phyloP scores from a whole-genome alignment of 2,797 vertebrate genomes.

The Enteromius mattozi region DNA sequence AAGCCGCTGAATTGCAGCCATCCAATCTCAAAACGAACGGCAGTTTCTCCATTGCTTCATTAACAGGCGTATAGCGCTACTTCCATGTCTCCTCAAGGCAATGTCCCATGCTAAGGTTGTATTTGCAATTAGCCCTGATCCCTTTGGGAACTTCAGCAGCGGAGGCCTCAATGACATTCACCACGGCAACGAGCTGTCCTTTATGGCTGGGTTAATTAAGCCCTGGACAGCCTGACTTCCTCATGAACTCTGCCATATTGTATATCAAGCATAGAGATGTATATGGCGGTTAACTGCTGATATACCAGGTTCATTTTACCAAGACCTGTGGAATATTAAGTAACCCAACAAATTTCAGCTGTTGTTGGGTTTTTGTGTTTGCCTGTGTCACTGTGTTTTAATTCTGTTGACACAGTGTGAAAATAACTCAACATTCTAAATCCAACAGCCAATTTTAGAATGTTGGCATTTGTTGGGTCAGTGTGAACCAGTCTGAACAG shows the following conservation, averaged over 20 bases:
- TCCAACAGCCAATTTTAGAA: neutral
- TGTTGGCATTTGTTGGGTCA: neutral
- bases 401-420: neutral
- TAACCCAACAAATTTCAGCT: neutral
- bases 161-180: conserved; percentile 61
- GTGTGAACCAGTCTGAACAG: neutral
- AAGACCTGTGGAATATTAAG: neutral
- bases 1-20: conserved; percentile 22
- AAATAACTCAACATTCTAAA: conserved; percentile 4
- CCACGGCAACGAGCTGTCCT: conserved; percentile 49
- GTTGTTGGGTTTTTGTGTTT: neutral
- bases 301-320: neutral
- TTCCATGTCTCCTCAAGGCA: conserved; percentile 51
- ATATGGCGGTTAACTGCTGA: neutral
- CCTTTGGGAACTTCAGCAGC: conserved; percentile 59
- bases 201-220: conserved; percentile 61
- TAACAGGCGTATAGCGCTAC: conserved; percentile 35
- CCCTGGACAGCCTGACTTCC: conserved; percentile 48
- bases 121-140: conserved; percentile 62
- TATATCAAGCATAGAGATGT: conserved; percentile 20
- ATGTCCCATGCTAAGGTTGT: conserved; percentile 60
- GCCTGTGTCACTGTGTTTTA: neutral
- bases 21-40: conserved; percentile 25
- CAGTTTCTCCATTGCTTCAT: conserved; percentile 56
- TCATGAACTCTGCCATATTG: conserved; percentile 40